phyloP scores from a whole-genome alignment of 1,140 invertebrate species.

The Fopius arisanus region DNA sequence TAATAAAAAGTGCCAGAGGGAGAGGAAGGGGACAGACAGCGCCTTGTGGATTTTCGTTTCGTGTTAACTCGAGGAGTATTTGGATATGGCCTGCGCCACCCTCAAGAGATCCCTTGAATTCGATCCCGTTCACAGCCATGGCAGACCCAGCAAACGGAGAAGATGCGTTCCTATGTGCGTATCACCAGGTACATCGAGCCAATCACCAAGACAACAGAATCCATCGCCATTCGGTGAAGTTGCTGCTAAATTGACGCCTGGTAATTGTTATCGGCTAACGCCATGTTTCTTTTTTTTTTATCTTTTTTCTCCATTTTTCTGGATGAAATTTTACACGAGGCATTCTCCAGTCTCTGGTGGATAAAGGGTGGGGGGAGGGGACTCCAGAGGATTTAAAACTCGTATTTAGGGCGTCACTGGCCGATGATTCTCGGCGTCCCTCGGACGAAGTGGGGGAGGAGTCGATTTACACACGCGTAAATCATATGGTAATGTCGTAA shows the following conservation, averaged over 20 bases:
- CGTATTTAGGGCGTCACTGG: slow-evolving; percentile 39
- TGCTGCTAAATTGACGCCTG: slow-evolving; percentile 83
- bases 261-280: slow-evolving; percentile 67
- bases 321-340: slow-evolving; percentile 21
- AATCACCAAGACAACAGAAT: slow-evolving; percentile 60
- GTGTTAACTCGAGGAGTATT: slow-evolving; percentile 37
- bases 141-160: slow-evolving; percentile 83
- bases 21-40: slow-evolving; percentile 10
- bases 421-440: slow-evolving; percentile 14
- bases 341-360: slow-evolving; percentile 33
- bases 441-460: slow-evolving; percentile 26
- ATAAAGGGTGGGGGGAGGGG: slow-evolving; percentile 6
- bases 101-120: slow-evolving; percentile 92
- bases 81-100: slow-evolving; percentile 93
- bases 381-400: slow-evolving; percentile 52
- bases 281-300: slow-evolving; percentile 47
- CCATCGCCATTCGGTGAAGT: slow-evolving; percentile 81
- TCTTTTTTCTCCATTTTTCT: slow-evolving; percentile 24
- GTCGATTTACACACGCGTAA: slow-evolving; percentile 44
- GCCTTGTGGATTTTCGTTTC: slow-evolving; percentile 30
- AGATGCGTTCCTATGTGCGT: slow-evolving; percentile 86
- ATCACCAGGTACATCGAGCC: slow-evolving; percentile 74
- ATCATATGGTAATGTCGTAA: slow-evolving; percentile 61
- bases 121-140: slow-evolving; percentile 83
- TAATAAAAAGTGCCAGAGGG: not conserved